Base-by-base conservation (phyloP, 2,113 vertebrate species). In the Lagenorhynchus albirostris region DNA sequence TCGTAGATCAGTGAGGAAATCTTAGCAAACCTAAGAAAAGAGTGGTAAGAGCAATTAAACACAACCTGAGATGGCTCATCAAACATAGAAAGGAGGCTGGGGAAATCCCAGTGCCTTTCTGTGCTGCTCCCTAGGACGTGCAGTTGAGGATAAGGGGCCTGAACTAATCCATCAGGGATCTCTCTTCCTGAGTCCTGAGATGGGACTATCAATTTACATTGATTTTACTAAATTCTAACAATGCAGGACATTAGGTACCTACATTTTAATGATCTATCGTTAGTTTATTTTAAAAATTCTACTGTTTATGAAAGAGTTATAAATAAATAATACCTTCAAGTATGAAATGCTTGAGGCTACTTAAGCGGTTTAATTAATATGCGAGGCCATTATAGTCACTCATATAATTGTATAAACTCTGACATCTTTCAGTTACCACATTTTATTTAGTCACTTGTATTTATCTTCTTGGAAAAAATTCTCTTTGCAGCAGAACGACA, bases 391-490 rank as follows among this genome's bases (percentile, higher is more conserved):
- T 60, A 63, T 1, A 83, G 31, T 38, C 15, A 95, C 17, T 94
- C 38, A 89, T 20, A 31, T 33, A 38, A 60, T 65, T 6, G 25
- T 21, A 82, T 33, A 70, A 84, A 89, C 18, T 63, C 50, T 93
- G 60, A 77, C 10, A 62, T 63, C 14, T 63, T 92, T 88, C 20
- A 68, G 25, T 79, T 90, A 74, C 58, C 25, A 65, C 36, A 85
- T 23, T 91, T 91, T 73, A 88, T 62, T 70, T 12, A 65, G 13
- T 70, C 0, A 62, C 5, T 55, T 33, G 9, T 70, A 9, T 53
- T 88, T 71, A 44, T 76, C 20, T 89, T 76, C 81, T 95, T 79
- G 14, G 18, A 90, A 92, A 31, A 67, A 94, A 93, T 71, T 85
- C n/a, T 68, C n/a, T 50, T 74, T 94, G 36, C 0, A 36, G 0